Evolutionary conservation across 2,113 vertebrate genomes (phyloP), one percentile per base, ranked within the genome.

Genomic region (Rana temporaria): DNA sequence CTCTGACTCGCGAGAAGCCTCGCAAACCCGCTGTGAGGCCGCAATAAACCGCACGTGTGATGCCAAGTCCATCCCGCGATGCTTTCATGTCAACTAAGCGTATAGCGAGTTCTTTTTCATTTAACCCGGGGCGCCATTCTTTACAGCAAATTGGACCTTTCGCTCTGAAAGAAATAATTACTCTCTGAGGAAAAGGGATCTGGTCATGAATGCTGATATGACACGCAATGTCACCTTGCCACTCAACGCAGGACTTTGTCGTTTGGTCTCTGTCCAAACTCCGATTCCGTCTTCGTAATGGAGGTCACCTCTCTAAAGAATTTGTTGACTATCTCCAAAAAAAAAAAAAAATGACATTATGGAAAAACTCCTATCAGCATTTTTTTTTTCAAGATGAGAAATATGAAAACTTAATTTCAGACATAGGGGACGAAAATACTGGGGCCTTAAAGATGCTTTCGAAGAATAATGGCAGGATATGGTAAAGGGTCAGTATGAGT

Each of bases 211-310:
- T 92, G 94, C 94, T 94, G 94, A 96, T 93, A 91, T 89, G 93
- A 94, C 94, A 92, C 88, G 88, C 95, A 96, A 94, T 93, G 96
- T 97, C 97, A 97, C 97, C 96, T 96, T 96, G 95, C 90, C 95
- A 91, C 85, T 91, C 92, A 90, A 77, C 57, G 42, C 74, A 86
- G 83, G 86, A 66, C 85, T 85, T 77, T 6, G 9, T 82, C 84
- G 73, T 87, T 86, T 90, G 90, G 90, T 91, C 81, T 56, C 85
- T 0, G 18, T 85, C 92, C 91, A 91, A 86, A 87, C 30, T 60
- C 89, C 16, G 42, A 84, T 75, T 78, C 56, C 73, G 65, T 63
- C 84, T 88, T 89, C 90, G 82, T 84, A 85, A 86, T 81, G 87
- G 91, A 92, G 91, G 90, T 93, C 92, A 93, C 88, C 90, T 90